Evolutionary conservation across 2,888 invertebrate species (phyloP), one percentile per base, ranked within the genome.

Genomic region (Sceliomorpha sp.): DNA sequence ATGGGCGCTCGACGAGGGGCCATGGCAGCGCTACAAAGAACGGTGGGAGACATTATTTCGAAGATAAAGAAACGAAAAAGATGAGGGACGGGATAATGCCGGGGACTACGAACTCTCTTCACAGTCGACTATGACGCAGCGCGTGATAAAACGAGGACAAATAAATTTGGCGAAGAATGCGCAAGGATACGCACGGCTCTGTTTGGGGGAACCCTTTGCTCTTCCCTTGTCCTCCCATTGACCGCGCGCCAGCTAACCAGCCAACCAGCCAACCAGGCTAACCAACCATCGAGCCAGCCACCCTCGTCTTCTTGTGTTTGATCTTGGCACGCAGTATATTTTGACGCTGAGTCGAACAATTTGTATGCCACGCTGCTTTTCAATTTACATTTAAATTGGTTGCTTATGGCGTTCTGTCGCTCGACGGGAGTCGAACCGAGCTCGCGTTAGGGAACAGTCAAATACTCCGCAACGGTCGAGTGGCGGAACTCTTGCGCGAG

Each of bases 331-430:
- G 83, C 83, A 80, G 85, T 87, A 87, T 87, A 87, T 87, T 87
- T 87, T 86, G 87, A 88, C 85, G 87, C 79, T 82, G 86, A 85
- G 87, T 87, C 87, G 85, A 86, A 87, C 87, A 87, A 87, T 87
- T 88, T 87, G 88, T 88, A 87, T 87, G 87, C 87, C 86, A 79
- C 80, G 86, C 83, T 85, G 87, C 80, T 85, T 87, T 87, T 87
- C 87, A 88, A 88, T 88, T 88, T 87, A 87, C 88, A 87, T 87
- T 87, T 88, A 87, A 87, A 87, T 87, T 87, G 87, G 86, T 87
- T 87, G 87, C 87, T 88, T 87, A 87, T 87, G 87, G 86, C 83
- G 83, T 80, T 79, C 80, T 82, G 80, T 80, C 81, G 82, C 82
- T 86, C 86, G 85, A 85, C 87, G 84, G 86, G 86, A 87, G 86